Base-by-base conservation (phyloP, 2,888 invertebrate genomes). In the Ctena decussata region DNA sequence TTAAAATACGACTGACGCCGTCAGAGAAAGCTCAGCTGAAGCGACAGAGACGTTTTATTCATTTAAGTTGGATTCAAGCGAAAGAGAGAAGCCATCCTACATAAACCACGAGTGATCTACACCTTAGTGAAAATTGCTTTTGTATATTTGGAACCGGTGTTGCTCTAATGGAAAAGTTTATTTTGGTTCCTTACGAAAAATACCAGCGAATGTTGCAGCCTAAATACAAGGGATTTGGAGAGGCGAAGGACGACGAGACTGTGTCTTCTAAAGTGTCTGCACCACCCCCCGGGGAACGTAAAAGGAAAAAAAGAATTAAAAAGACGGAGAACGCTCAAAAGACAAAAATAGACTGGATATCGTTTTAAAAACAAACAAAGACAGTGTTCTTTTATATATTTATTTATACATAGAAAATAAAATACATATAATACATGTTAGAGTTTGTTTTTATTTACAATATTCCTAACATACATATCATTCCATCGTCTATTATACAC, bases 181-280 rank as follows among this genome's bases (percentile, higher is more conserved):
- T 81, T 6, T 46, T 81, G 8, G 71, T 81, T n/a, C 60, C 81
- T 1, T 71, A 81, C 60, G 81, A 70, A 3, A 81, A 81, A 30
- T 82, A 82, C 32, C 77, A 77, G 30, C 41, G 82, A 6, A 53
- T 82, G 30, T 39, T 39, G 15, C 30, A 70, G 6, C 12, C 21
- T 3, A 3, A 15, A 46, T n/a, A n/a, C n/a, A n/a, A n/a, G n/a
- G n/a, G n/a, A n/a, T 15, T 11, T 11, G 41, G 6, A 15, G 41
- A 41, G 15, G 21, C 46, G 21, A 46, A 21, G 21, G 21, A 46
- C 46, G 18, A 46, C 12, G 8, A 46, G 21, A n/a, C 11, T 21
- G 18, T 46, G 18, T 46, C 6, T 15, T 21, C 46, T n/a, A n/a
- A 8, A 15, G 2, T 12, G 46, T 15, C 46, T 12, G 46, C n/a